These are phyloP conservation scores for Staurois parvus DNA, from an alignment of 2,797 vertebrate genomes.

Conservation along the genomic window DNA sequence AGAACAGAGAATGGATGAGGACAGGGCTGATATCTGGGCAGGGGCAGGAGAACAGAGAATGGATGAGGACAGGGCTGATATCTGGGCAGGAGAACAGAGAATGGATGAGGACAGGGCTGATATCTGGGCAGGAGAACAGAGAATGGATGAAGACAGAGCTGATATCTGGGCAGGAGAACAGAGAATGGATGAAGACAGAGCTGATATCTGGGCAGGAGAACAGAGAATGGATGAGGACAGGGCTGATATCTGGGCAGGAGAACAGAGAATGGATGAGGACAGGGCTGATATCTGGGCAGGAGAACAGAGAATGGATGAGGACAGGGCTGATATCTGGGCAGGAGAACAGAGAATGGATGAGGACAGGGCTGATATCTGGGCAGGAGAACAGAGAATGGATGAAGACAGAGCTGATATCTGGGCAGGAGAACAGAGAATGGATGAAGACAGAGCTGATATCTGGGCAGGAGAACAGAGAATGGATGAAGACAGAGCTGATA, in stretches of 20 bases:
- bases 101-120: not conserved
- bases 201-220: too few relatives aligned
- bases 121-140: too few relatives aligned
- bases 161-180: too few relatives aligned
- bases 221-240: not conserved
- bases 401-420: not conserved
- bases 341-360: not conserved
- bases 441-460: not conserved
- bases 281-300: too few relatives aligned
- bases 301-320: not conserved
- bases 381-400: not conserved
- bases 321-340: too few relatives aligned
- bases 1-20: not conserved
- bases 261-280: not conserved
- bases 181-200: not conserved
- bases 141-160: not conserved
- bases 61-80: not conserved
- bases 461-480: not conserved
- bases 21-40: too few relatives aligned
- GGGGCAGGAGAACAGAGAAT: not conserved
- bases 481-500: not conserved
- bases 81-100: too few relatives aligned
- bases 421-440: not conserved
- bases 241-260: too few relatives aligned
- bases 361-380: too few relatives aligned